Conservation (phyloP, 2,888 invertebrate species). For the Oscheius myriophilus region DNA sequence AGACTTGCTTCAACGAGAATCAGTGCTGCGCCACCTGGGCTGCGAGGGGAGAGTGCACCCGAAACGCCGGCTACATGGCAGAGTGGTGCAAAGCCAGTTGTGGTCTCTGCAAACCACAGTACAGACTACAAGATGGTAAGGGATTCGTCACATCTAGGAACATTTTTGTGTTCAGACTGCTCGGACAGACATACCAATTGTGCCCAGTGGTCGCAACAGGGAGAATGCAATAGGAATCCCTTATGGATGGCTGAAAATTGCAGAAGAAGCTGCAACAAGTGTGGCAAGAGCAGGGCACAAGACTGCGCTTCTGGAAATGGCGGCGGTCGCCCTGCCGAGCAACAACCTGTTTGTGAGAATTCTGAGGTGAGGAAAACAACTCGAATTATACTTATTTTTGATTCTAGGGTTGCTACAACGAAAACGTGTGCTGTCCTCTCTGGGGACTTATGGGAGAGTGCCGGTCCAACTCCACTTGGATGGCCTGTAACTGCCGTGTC, state of each 20-base stretch:
- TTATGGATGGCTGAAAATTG: constrained; percentile 68
- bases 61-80: constrained; percentile 62
- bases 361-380: constrained; percentile 5
- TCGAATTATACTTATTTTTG: not conserved
- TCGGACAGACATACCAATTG: constrained; percentile 52
- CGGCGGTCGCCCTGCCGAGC: constrained; percentile 13
- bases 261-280: constrained; percentile 57
- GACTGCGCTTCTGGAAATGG: constrained; percentile 47
- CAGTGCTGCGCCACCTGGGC: constrained; percentile 64
- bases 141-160: too few relatives aligned
- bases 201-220: constrained; percentile 41
- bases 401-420: constrained; percentile 65
- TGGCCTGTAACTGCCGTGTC: constrained; percentile 69
- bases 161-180: constrained; percentile 52
- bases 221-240: constrained; percentile 62
- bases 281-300: constrained; percentile 50
- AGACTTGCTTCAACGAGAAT: constrained; percentile 65
- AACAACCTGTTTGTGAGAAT: constrained; percentile 16
- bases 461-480: constrained; percentile 57
- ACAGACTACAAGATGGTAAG: constrained; percentile 38
- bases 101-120: constrained; percentile 45
- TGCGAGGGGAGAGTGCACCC: constrained; percentile 55
- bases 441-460: constrained; percentile 60
- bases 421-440: constrained; percentile 63
- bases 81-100: constrained; percentile 64